Percentiles rank a stretch among this genome's conserved stretches.
Evolutionary conservation across 2,888 invertebrate species (phyloP).

Genomic region (Agrotis clavis): DNA sequence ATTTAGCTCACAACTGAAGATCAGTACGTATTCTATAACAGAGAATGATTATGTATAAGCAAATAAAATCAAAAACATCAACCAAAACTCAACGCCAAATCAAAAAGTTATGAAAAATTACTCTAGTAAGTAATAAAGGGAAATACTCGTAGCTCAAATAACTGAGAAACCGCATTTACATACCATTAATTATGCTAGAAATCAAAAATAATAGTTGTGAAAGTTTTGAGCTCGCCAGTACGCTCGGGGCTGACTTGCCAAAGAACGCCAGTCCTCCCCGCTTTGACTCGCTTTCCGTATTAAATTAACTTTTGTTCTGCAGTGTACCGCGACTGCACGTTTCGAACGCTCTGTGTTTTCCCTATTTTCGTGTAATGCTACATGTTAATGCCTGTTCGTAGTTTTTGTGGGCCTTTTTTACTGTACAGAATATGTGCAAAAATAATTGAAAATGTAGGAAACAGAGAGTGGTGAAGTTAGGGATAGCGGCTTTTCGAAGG

Average conservation of each 20-base stretch:
- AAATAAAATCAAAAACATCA: background rate
- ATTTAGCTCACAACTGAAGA: background rate
- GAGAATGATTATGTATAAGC: background rate
- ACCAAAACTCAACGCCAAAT: background rate
- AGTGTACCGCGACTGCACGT: conserved; percentile 58
- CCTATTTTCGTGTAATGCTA: conserved; percentile 50
- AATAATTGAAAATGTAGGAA: conserved; percentile 28
- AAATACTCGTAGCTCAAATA: conserved; percentile 30
- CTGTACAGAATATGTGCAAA: conserved; percentile 25
- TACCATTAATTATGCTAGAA: conserved; percentile 29
- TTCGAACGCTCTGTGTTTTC: conserved; percentile 40
- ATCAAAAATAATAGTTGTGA: conserved; percentile 38
- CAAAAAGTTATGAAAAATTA: background rate
- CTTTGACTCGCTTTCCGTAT: conserved; percentile 66
- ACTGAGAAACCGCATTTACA: conserved; percentile 30
- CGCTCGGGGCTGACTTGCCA: conserved; percentile 57
- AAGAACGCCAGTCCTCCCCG: conserved; percentile 61
- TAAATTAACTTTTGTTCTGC: conserved; percentile 69
- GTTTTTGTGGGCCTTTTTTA: conserved; percentile 34
- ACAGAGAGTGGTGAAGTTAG: too few species aligned
- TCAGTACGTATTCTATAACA: background rate
- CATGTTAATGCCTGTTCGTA: conserved; percentile 43
- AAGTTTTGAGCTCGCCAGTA: conserved; percentile 46
- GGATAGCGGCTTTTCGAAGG: too few species aligned
- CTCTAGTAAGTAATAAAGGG: conserved; percentile 3